A percentile compares a stretch with the other conserved stretches of the same genome.
phyloP scores from a whole-genome alignment of 2,888 invertebrate species.

The Ennomos fuscantarius region DNA sequence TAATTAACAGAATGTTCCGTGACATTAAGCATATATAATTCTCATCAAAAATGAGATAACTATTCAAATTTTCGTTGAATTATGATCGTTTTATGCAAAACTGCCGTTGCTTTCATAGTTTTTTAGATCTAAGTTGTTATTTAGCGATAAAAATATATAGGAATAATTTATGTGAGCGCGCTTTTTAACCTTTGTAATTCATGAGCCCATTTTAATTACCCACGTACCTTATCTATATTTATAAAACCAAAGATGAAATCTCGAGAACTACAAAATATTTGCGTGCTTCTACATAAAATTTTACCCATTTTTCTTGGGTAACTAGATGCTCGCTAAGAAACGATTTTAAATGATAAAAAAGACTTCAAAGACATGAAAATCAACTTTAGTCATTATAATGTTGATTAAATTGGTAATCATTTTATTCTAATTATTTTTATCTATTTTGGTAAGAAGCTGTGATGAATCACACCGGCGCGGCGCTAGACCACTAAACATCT shows the following conservation, averaged over 20 bases:
- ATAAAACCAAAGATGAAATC: no score
- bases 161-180: slow-evolving; percentile 10
- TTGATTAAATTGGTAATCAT: no score
- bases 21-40: slow-evolving; percentile 24
- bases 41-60: slow-evolving; percentile 21
- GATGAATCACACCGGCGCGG: no score
- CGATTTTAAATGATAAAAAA: no score
- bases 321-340: not conserved
- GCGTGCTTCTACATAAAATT: not conserved
- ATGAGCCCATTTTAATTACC: not conserved
- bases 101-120: slow-evolving; percentile 20
- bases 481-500: no score
- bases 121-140: slow-evolving; percentile 19
- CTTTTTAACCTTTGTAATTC: slow-evolving; percentile 11
- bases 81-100: slow-evolving; percentile 28
- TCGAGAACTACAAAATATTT: not conserved
- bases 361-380: no score
- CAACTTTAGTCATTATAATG: no score
- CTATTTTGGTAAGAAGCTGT: no score
- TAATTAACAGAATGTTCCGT: slow-evolving; percentile 28
- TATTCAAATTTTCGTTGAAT: slow-evolving; percentile 22
- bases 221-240: no score
- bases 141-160: slow-evolving; percentile 6
- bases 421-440: no score
- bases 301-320: not conserved